A percentile compares a stretch with the other conserved stretches of the same genome.
These are phyloP conservation scores for Elaphurus davidianus DNA, from an alignment of 2,113 vertebrate species.

Conservation along the genomic window DNA sequence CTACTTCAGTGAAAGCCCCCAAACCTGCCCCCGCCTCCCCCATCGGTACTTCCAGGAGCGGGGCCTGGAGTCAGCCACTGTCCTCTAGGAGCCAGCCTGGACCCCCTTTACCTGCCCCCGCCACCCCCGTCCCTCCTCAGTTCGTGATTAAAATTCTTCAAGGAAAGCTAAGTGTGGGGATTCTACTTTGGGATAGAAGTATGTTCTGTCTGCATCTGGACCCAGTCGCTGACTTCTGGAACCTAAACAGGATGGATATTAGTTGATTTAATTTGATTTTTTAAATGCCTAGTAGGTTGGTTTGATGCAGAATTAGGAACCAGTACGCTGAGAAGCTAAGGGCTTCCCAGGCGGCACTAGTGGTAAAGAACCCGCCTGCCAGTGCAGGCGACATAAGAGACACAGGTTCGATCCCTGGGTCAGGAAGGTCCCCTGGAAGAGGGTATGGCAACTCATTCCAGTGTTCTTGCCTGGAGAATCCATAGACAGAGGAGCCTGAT, in stretches of 20 bases:
- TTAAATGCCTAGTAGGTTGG: background rate
- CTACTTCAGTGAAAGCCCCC: slow-evolving; percentile 52
- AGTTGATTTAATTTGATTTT: background rate
- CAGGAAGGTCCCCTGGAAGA: background rate
- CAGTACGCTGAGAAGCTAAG: background rate
- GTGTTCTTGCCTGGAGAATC: background rate
- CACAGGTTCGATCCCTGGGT: background rate
- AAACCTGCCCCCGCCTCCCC: background rate
- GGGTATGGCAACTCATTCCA: background rate
- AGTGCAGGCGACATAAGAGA: background rate
- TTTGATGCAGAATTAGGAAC: background rate
- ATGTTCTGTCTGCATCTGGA: background rate
- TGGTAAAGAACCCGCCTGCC: background rate
- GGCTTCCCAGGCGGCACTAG: background rate
- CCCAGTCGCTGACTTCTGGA: background rate
- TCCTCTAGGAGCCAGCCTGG: slow-evolving; percentile 57
- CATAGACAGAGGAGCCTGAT: background rate
- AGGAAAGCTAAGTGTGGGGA: background rate
- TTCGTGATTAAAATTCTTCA: slow-evolving; percentile 54
- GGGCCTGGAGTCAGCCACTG: slow-evolving; percentile 81
- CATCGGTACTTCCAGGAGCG: slow-evolving; percentile 91
- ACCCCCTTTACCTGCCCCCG: background rate
- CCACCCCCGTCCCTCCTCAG: accelerated
- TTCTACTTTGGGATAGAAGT: background rate
- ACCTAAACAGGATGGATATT: background rate